Evolutionary conservation across 2,888 invertebrate genomes (phyloP).

Genomic region (Zygaena filipendulae): DNA sequence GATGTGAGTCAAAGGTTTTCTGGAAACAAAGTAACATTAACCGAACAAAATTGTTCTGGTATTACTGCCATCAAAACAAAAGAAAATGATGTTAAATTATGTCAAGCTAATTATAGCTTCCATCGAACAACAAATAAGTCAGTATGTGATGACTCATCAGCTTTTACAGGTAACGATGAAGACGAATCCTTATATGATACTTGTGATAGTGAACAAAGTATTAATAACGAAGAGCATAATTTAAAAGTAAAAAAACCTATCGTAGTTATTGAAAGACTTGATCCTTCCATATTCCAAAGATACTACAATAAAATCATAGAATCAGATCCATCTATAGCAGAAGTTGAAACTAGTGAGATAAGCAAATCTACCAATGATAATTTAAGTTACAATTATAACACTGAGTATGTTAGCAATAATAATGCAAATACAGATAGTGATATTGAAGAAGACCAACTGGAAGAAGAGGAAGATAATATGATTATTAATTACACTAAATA

Average conservation of each 20-base stretch:
- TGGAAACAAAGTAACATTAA: no score
- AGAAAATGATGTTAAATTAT: no score
- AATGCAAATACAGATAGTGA: slow-evolving; percentile 11
- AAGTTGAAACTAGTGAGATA: slow-evolving; percentile 6
- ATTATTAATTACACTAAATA: no score
- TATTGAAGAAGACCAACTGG: no score
- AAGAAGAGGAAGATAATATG: no score
- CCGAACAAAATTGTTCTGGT: no score
- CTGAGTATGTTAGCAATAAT: slow-evolving; percentile 19
- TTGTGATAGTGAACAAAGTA: slow-evolving; percentile 34
- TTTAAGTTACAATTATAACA: slow-evolving; percentile 13
- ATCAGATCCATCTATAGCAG: slow-evolving; percentile 8
- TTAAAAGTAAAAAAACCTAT: slow-evolving; percentile 23
- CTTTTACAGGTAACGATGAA: no score
- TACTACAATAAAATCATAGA: slow-evolving; percentile 31
- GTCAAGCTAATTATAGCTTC: no score
- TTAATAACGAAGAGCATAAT: slow-evolving; percentile 12
- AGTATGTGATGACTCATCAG: no score
- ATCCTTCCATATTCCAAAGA: slow-evolving; percentile 32
- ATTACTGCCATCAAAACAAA: no score
- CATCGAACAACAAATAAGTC: no score
- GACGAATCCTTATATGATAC: slow-evolving; percentile 43
- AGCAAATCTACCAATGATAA: slow-evolving; percentile 13
- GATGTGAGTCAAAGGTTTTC: no score
- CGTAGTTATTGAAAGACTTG: slow-evolving; percentile 32